Conservation (phyloP, 2,888 invertebrate genomes). For the Lasius platythorax region DNA sequence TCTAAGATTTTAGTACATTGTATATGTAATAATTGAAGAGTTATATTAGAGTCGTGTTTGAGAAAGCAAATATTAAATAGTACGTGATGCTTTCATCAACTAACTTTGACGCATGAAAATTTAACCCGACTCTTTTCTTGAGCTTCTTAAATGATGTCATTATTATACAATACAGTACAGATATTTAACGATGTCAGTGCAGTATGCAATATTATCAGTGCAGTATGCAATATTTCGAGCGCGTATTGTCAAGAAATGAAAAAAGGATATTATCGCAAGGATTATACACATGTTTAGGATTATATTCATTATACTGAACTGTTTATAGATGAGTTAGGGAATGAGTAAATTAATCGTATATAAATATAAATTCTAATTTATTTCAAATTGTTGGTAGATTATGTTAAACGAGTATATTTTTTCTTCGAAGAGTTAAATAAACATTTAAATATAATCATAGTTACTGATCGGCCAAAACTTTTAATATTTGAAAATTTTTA, state of each 20-base stretch:
- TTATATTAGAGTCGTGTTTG: background rate
- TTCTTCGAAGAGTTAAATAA: background rate
- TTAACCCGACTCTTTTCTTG: background rate
- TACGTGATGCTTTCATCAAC: background rate
- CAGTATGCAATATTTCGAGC: background rate
- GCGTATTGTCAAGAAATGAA: background rate
- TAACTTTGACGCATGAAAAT: background rate
- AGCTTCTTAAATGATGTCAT: background rate
- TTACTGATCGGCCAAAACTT: no score
- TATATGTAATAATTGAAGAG: background rate
- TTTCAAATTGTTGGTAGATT: background rate
- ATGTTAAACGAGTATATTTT: background rate
- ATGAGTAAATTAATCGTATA: background rate
- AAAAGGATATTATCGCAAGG: background rate
- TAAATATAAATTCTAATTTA: conserved; percentile 6
- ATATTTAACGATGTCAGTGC: background rate
- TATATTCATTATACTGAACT: background rate
- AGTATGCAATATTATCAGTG: background rate
- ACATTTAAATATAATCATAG: background rate
- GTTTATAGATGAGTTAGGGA: background rate
- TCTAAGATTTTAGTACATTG: background rate
- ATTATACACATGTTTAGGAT: background rate
- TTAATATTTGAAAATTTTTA: no score
- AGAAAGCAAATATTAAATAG: background rate
- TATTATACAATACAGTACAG: background rate